phyloP scores from a whole-genome alignment of 2,888 invertebrate species.

The Macaria liturata region DNA sequence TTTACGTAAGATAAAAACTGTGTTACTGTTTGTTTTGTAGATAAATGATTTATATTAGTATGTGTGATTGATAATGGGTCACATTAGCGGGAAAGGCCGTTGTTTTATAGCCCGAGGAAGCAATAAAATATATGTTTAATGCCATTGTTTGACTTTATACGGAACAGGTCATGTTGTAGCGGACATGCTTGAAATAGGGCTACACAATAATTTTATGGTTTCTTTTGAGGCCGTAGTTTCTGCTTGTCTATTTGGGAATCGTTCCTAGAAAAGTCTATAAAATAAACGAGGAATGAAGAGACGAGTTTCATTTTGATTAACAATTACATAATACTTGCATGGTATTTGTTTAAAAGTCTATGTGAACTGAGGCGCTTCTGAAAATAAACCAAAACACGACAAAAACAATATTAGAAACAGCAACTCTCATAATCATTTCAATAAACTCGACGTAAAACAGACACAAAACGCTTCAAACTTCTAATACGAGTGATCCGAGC shows the following conservation, averaged over 20 bases:
- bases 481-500: not conserved
- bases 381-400: too few species aligned
- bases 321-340: too few species aligned
- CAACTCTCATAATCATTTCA: too few species aligned
- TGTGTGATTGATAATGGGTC: slow-evolving; percentile 48
- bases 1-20: too few species aligned
- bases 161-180: slow-evolving; percentile 14
- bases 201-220: slow-evolving; percentile 16
- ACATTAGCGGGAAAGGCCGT: slow-evolving; percentile 43
- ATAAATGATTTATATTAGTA: slow-evolving; percentile 2
- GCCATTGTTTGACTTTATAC: slow-evolving; percentile 38
- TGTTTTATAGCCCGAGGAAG: slow-evolving; percentile 49
- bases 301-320: too few species aligned
- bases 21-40: slow-evolving; percentile 7
- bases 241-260: too few species aligned
- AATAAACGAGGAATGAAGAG: too few species aligned
- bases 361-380: too few species aligned
- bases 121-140: slow-evolving; percentile 47
- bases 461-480: not conserved
- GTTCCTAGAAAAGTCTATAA: too few species aligned
- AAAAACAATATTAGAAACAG: too few species aligned
- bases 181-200: slow-evolving; percentile 13
- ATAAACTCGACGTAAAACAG: too few species aligned
- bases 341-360: too few species aligned
- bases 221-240: not conserved